Conservation (phyloP, 2,797 vertebrate species). For the Bucorvus abyssinicus region DNA sequence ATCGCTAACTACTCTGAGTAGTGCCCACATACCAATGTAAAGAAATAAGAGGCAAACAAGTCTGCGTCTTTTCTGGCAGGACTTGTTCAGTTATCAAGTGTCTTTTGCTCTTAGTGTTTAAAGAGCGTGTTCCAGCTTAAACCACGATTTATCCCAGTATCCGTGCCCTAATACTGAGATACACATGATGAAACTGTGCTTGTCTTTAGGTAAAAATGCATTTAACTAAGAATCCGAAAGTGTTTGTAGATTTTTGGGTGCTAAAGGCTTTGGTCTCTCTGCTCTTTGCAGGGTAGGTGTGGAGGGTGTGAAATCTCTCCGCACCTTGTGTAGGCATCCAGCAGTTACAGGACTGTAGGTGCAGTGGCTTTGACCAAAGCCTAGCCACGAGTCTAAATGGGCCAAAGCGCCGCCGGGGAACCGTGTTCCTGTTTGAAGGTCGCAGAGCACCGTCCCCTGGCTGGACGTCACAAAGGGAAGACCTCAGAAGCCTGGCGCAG, state of each 20-base stretch:
- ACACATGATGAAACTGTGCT: neutral
- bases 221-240: neutral
- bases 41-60: neutral
- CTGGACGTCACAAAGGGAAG: rapidly evolving
- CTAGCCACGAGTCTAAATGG: neutral
- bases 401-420: neutral
- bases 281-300: neutral
- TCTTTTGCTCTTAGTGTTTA: neutral
- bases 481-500: neutral
- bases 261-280: neutral
- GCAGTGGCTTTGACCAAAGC: neutral
- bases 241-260: neutral
- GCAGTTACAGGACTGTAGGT: neutral
- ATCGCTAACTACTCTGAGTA: neutral
- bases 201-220: neutral
- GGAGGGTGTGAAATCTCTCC: neutral
- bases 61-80: neutral
- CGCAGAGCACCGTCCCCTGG: neutral
- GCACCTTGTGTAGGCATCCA: neutral
- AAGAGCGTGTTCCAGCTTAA: neutral
- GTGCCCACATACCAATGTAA: neutral
- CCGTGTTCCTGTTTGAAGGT: neutral
- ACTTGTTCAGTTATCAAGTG: neutral
- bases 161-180: neutral
- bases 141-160: neutral